Percentiles rank a stretch among this genome's conserved stretches.
Evolutionary conservation across 2,113 vertebrate species (phyloP).

Genomic region (Otus sunia): DNA sequence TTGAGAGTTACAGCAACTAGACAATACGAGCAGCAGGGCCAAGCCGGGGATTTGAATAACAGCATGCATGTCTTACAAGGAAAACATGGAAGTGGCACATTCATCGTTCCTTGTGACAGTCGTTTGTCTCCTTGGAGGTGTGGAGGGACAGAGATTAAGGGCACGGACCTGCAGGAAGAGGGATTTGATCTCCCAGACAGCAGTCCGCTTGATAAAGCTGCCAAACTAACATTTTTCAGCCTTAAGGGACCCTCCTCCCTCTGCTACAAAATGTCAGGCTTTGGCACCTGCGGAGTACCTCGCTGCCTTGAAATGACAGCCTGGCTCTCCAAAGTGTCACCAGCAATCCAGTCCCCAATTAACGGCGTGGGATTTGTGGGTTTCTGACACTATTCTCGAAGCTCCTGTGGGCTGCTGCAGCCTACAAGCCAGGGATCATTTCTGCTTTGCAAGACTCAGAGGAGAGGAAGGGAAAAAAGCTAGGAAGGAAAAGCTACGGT

Average conservation of each 20-base stretch:
- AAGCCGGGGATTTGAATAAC: neutral
- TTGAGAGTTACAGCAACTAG: neutral
- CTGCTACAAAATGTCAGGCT: constrained; percentile 38
- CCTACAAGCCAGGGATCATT: constrained; percentile 55
- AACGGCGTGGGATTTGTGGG: constrained; percentile 26
- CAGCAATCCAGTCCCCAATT: constrained; percentile 59
- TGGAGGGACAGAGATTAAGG: neutral
- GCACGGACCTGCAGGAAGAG: neutral
- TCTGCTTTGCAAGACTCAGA: constrained; percentile 60
- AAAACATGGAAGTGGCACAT: neutral
- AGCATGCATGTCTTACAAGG: neutral
- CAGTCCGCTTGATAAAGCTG: neutral
- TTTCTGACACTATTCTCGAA: constrained; percentile 66
- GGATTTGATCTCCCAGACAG: neutral
- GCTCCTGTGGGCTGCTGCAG: constrained; percentile 62
- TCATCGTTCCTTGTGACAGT: neutral
- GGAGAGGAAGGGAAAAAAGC: neutral
- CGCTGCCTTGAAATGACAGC: constrained; percentile 54
- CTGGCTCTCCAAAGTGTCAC: constrained; percentile 63
- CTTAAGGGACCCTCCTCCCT: neutral
- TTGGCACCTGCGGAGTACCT: constrained; percentile 26
- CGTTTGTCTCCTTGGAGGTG: rapidly evolving
- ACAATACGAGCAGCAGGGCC: neutral
- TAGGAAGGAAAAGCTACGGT: constrained; percentile 15
- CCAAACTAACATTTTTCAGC: neutral